Evolutionary conservation across 2,888 invertebrate genomes (phyloP).

Genomic region (Andrena praecox): DNA sequence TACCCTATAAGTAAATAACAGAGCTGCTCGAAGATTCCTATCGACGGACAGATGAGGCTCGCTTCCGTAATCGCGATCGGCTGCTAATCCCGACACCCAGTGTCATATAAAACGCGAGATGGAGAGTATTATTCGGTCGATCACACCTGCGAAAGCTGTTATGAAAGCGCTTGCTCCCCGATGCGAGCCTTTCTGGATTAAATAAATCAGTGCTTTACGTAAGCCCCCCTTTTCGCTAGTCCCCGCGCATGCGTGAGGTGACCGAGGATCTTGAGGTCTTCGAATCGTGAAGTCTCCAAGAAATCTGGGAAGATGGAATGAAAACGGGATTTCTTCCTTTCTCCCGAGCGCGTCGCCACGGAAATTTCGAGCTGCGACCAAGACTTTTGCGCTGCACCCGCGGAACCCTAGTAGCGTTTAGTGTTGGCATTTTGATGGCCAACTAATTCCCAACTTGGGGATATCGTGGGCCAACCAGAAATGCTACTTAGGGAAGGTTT

Average conservation of each 20-base stretch:
- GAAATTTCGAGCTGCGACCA: neutral
- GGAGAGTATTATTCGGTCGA: neutral
- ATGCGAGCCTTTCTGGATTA: neutral
- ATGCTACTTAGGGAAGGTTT: neutral
- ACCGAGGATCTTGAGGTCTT: neutral
- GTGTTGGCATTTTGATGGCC: too few relatives aligned
- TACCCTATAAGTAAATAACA: too few relatives aligned
- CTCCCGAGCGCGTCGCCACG: neutral
- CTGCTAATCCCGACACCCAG: neutral
- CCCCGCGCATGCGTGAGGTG: too few relatives aligned
- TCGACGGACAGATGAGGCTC: neutral
- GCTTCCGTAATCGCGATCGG: slow-evolving; percentile 13
- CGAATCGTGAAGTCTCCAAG: slow-evolving; percentile 1
- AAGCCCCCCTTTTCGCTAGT: neutral
- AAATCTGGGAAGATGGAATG: neutral
- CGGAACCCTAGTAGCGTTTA: too few relatives aligned
- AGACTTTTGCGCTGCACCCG: too few relatives aligned
- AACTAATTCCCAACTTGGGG: too few relatives aligned
- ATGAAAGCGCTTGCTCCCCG: neutral
- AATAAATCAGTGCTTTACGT: neutral
- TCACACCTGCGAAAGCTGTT: neutral
- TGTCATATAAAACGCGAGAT: neutral
- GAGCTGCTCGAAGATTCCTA: too few relatives aligned
- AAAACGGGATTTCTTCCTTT: neutral
- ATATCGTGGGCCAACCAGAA: too few relatives aligned